phyloP scores from a whole-genome alignment of 1,140 invertebrate species.

The Sinella curviseta region DNA sequence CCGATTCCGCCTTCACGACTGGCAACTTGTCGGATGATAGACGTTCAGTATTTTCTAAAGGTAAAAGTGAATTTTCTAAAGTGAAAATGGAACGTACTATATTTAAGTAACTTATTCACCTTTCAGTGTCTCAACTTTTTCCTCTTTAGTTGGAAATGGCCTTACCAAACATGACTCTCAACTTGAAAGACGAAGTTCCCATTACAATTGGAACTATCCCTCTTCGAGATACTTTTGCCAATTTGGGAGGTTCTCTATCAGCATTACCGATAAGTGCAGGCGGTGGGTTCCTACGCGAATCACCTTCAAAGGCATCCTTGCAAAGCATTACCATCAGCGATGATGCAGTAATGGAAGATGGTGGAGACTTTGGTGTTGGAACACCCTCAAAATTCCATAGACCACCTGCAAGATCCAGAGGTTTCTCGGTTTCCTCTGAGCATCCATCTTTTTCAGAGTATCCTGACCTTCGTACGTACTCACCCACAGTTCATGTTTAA shows the following conservation, averaged over 20 bases:
- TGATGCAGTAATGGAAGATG: not conserved
- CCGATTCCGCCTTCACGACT: slow-evolving; percentile 34
- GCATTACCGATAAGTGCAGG: not conserved
- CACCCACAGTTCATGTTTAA: not conserved
- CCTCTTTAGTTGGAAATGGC: slow-evolving; percentile 25
- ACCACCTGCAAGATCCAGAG: not conserved
- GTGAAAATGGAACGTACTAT: not conserved
- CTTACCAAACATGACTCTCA: not conserved
- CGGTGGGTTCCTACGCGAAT: not conserved
- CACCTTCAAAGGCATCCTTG: not conserved
- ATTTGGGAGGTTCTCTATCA: too few relatives aligned
- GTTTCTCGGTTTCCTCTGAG: not conserved
- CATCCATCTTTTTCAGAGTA: not conserved
- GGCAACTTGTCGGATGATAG: slow-evolving; percentile 34
- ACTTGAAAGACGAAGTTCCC: slow-evolving; percentile 23
- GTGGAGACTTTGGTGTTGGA: slow-evolving; percentile 21
- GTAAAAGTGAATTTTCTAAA: not conserved
- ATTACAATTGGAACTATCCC: slow-evolving; percentile 39
- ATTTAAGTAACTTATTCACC: too few relatives aligned
- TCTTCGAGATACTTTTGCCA: slow-evolving; percentile 21
- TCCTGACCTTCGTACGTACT: not conserved
- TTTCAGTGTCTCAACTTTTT: not conserved
- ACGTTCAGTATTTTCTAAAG: slow-evolving; percentile 20
- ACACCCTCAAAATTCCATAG: not conserved
- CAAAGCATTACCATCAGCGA: not conserved